Base-by-base conservation (phyloP, 2,888 invertebrate species). In the Auanema sp. region DNA sequence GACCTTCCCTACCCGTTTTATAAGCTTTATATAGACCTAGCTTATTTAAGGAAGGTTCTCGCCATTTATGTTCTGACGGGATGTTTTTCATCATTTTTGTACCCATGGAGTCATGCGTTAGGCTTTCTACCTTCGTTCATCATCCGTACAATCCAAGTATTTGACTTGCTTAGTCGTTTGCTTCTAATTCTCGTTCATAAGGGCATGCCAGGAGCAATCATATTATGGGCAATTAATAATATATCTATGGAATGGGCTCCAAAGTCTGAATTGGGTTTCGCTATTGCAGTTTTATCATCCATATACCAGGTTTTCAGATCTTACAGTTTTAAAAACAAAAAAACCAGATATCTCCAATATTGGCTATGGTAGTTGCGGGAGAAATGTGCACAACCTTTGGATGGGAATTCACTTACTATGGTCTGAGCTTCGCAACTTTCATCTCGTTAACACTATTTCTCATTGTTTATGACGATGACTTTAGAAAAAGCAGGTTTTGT, bases 211-310 rank as follows among this genome's bases (percentile, higher is more conserved):
- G 65, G 67, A 11, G 72, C 63, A 4, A 61, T 69, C 18, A 60
- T 69, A 16, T 58, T 69, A 5, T 72, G 69, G 69, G 60, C 65
- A 2, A 58, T 72, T 18, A 69, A 69, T 8, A 64, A 62, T 50
- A 63, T 72, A 24, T 60, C 68, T 8, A 47, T 60, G 12, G 72
- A 72, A 66, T 72, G 72, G 72, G 65, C 69, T n/a, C 69, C 72
- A 5, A 60, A 59, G 43, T 16, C 25, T 1, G 72, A 72, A 52
- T 64, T 59, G 1, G 69, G 67, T 1, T 52, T 64, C n/a, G 63
- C 67, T 11, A 65, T 72, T 33, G 72, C 72, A n/a, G 58, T 69
- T 24, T 42, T 72, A 1, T 62, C 69, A 4, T 72, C 66, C 41
- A 57, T 68, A 23, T 70, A 70, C 50, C 70, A 70, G 41, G 50